Evolutionary conservation across 2,888 invertebrate genomes (phyloP).

Genomic region (Andricus quercusramuli): DNA sequence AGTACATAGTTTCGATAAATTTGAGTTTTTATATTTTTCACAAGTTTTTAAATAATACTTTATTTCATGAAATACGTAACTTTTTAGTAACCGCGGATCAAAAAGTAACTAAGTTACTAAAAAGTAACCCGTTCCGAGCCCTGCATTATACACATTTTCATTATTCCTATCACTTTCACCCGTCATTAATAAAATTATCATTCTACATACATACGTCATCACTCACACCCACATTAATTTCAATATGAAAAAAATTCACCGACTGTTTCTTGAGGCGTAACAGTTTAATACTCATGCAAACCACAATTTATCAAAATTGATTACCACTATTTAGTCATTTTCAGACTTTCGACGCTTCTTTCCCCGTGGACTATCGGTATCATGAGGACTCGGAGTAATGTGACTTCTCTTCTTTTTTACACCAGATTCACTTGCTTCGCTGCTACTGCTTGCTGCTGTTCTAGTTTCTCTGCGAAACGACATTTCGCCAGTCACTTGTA

Average conservation of each 20-base stretch:
- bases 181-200: not conserved
- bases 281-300: constrained; percentile 15
- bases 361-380: constrained; percentile 71
- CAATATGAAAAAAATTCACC: constrained; percentile 26
- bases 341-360: constrained; percentile 76
- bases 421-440: constrained; percentile 66
- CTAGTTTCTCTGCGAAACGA: constrained; percentile 74
- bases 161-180: not conserved
- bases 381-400: constrained; percentile 73
- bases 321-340: constrained; percentile 65
- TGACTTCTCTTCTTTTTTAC: constrained; percentile 74
- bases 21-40: too few species aligned
- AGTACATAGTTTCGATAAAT: too few species aligned
- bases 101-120: too few species aligned
- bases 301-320: not conserved
- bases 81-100: too few species aligned
- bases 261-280: constrained; percentile 4
- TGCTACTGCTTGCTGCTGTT: constrained; percentile 74
- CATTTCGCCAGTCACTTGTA: constrained; percentile 73
- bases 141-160: too few species aligned
- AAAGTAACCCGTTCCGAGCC: too few species aligned
- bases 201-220: not conserved
- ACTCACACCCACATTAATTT: constrained; percentile 6
- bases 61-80: too few species aligned
- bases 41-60: too few species aligned